Base-by-base conservation (phyloP, 2,113 vertebrate genomes). In the Tenebrosternarchus preto region DNA sequence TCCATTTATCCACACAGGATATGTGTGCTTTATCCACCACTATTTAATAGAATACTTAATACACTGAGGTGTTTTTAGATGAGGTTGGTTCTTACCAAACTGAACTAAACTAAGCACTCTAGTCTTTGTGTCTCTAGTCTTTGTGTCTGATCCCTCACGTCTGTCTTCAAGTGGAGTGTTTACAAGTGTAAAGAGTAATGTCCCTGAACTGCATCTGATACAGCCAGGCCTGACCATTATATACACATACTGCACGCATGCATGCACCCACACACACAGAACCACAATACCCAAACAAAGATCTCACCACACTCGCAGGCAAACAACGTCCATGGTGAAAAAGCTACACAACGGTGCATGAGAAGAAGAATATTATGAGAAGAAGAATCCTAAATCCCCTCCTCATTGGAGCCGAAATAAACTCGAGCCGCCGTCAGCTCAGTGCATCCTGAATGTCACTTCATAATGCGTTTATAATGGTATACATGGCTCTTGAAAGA, bases 401-500 rank as follows among this genome's bases (percentile, higher is more conserved):
- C 79, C 7, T 75, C 72, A 68, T 50, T 36, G 56, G 61, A 68
- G 24, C 36, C 0, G 53, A 39, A 60, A 56, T 67, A 29, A 61
- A 61, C 64, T 46, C 60, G 67, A 56, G 57, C 57, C 29, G 36
- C 76, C 24, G 43, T 69, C 33, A 69, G 11, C 36, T 63, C 50
- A 73, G 36, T 27, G 56, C 76, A 64, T 55, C 69, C 75, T 66
- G 50, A 73, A 77, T 73, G 59, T 74, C 31, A 74, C 72, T 59
- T 39, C 69, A 73, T 78, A 78, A 83, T 78, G 69, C 76, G 67
- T 78, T 68, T 59, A 74, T 83, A 74, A 74, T 83, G 70, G 76
- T 55, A 46, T 68, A 78, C 76, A 78, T 39, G 76, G 70, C 76
- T 78, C 78, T 72, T 60, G 81, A 83, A 83, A 78, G 76, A 59